These are phyloP conservation scores for Euglossa dilemma DNA, from an alignment of 1,140 invertebrate genomes.

Conservation along the genomic window DNA sequence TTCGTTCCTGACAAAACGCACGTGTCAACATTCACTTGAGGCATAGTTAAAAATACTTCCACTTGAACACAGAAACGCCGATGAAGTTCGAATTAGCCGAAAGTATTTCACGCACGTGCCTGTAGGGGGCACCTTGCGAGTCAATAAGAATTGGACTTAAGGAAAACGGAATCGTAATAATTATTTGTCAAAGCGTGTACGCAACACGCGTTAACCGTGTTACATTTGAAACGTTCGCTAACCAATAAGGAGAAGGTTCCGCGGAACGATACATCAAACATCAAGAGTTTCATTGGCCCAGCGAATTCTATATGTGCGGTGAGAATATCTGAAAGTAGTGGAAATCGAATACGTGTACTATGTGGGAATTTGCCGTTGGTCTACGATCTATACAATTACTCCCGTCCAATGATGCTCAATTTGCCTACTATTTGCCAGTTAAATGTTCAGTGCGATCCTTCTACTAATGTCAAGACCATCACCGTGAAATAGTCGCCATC, in stretches of 20 bases:
- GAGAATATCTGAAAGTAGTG: not conserved
- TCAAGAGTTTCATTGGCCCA: slow-evolving; percentile 35
- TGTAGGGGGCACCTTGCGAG: not conserved
- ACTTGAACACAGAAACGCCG: slow-evolving; percentile 4
- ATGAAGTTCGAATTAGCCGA: not conserved
- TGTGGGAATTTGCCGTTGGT: not conserved
- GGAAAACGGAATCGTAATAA: slow-evolving; percentile 1
- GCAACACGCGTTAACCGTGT: not conserved
- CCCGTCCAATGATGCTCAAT: slow-evolving; percentile 12
- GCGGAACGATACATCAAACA: not conserved
- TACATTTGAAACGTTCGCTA: not conserved
- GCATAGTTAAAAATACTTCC: slow-evolving; percentile 14
- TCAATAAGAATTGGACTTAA: slow-evolving; percentile 26
- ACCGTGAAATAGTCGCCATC: slow-evolving; percentile 62
- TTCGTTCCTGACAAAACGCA: not conserved
- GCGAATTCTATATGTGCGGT: not conserved
- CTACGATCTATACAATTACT: slow-evolving; percentile 3
- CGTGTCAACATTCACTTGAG: slow-evolving; percentile 7
- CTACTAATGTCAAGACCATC: slow-evolving; percentile 44
- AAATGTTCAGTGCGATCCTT: slow-evolving; percentile 30
- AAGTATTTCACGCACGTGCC: not conserved
- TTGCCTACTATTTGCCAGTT: slow-evolving; percentile 6
- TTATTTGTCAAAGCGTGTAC: slow-evolving; percentile 12
- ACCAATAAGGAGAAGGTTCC: slow-evolving; percentile 31
- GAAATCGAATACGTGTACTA: not conserved